Conservation (phyloP, 2,113 vertebrate genomes). For the Hirundichthys speculiger region DNA sequence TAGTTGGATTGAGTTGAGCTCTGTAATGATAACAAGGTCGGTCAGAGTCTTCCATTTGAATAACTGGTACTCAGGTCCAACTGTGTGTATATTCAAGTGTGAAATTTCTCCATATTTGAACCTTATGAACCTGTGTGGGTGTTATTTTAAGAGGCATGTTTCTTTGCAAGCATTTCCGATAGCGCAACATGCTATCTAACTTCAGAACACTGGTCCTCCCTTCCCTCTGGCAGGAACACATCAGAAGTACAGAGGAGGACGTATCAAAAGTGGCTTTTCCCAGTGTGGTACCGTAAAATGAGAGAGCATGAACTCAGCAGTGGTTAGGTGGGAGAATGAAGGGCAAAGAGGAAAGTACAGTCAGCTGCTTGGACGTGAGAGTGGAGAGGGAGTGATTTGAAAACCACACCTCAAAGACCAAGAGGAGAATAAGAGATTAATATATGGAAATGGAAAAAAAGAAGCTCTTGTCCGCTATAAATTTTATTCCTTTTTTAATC, state of each 20-base stretch:
- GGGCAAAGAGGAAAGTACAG: slow-evolving; percentile 49
- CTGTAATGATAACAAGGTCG: too few relatives aligned
- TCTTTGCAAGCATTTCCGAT: slow-evolving; percentile 25
- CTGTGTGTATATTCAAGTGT: neutral
- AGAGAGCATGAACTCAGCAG: slow-evolving; percentile 58
- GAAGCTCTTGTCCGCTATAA: neutral
- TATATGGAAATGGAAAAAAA: slow-evolving; percentile 15
- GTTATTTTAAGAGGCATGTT: neutral
- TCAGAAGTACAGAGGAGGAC: slow-evolving; percentile 30
- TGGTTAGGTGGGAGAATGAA: slow-evolving; percentile 39
- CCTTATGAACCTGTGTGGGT: slow-evolving; percentile 2
- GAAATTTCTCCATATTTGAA: neutral
- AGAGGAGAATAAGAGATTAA: slow-evolving; percentile 33
- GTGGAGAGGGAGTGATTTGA: slow-evolving; percentile 22
- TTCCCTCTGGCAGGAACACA: slow-evolving; percentile 53
- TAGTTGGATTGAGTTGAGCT: too few relatives aligned
- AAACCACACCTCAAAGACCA: slow-evolving; percentile 20
- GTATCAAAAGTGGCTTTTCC: slow-evolving; percentile 56
- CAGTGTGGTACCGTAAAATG: slow-evolving; percentile 64
- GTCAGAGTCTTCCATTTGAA: too few relatives aligned
- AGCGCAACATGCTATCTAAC: slow-evolving; percentile 29
- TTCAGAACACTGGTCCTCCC: slow-evolving; percentile 45
- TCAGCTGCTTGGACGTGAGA: slow-evolving; percentile 59
- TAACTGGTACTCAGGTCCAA: too few relatives aligned
- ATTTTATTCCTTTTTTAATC: slow-evolving; percentile 1